These are phyloP conservation scores for Porites australiensis DNA, from an alignment of 64 coral and sea anemone species.

Conservation along the genomic window DNA sequence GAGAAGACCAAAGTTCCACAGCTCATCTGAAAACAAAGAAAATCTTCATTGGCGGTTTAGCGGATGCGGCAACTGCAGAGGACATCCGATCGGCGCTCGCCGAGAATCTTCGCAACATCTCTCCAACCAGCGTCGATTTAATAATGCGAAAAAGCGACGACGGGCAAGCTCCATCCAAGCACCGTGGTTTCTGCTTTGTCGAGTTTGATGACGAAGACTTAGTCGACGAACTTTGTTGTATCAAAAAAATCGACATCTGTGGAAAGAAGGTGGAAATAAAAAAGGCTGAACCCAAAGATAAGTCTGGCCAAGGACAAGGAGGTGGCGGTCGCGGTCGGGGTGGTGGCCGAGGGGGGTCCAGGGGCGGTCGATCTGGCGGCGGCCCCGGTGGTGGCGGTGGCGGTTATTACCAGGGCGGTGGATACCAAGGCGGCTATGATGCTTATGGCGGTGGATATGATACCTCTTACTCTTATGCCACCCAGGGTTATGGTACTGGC, in stretches of 20 bases:
- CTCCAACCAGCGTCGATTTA: constrained; percentile 55
- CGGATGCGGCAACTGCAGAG: constrained; percentile 58
- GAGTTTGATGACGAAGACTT: constrained; percentile 84
- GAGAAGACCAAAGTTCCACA: constrained; percentile 69
- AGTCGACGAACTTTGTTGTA: constrained; percentile 85
- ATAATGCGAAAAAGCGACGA: constrained; percentile 75
- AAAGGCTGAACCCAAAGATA: constrained; percentile 90
- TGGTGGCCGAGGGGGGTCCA: not conserved
- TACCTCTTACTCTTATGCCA: not conserved
- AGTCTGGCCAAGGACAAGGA: not conserved
- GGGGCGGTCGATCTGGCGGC: constrained; percentile 42
- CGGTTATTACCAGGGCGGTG: constrained; percentile 15
- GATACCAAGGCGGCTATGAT: constrained; percentile 36
- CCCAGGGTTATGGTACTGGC: not conserved
- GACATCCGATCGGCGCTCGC: constrained; percentile 68
- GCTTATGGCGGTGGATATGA: constrained; percentile 45
- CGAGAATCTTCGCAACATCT: constrained; percentile 40
- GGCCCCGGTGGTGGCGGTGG: constrained; percentile 46
- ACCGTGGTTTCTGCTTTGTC: constrained; percentile 90
- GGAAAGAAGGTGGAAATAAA: constrained; percentile 91
- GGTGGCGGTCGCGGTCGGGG: constrained; percentile 60
- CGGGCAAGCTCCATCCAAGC: not conserved
- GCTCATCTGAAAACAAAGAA: constrained; percentile 89
- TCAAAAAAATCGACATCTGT: constrained; percentile 77
- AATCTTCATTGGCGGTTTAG: constrained; percentile 93